Percentiles rank a stretch among this genome's conserved stretches.
phyloP scores from a whole-genome alignment of 23 tunicate genomes.

The Phallusia fumigata region DNA sequence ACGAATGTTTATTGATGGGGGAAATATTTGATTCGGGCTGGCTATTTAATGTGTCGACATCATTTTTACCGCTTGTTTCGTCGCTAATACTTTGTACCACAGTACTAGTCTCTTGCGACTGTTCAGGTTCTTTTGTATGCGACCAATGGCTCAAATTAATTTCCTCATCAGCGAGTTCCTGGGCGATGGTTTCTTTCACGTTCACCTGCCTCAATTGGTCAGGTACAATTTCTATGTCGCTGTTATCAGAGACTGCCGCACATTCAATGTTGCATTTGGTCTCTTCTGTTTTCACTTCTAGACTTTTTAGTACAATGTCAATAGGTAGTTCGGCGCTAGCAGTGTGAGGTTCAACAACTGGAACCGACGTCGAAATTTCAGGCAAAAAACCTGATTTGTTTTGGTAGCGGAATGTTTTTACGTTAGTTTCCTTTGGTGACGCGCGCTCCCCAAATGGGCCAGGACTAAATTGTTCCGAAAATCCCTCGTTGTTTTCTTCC shows the following conservation, averaged over 20 bases:
- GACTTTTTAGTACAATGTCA: neutral
- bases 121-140: too few relatives aligned
- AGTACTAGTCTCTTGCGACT: too few relatives aligned
- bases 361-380: neutral
- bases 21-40: neutral
- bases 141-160: too few relatives aligned
- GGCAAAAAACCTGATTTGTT: neutral
- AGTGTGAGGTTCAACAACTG: neutral
- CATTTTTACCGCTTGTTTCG: too few relatives aligned
- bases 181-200: too few relatives aligned
- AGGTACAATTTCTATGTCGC: too few relatives aligned
- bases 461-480: constrained; percentile 8
- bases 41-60: neutral
- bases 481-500: constrained; percentile 7
- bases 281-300: neutral
- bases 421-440: neutral
- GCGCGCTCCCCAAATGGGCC: neutral
- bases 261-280: too few relatives aligned
- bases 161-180: too few relatives aligned
- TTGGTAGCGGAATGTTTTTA: neutral
- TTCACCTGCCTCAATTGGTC: too few relatives aligned
- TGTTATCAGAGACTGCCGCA: too few relatives aligned
- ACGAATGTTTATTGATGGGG: neutral
- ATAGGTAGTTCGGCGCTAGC: neutral
- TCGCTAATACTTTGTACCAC: too few relatives aligned